Evolutionary conservation across 2,888 invertebrate genomes (phyloP).

Genomic region (Himalopsyche japonica): DNA sequence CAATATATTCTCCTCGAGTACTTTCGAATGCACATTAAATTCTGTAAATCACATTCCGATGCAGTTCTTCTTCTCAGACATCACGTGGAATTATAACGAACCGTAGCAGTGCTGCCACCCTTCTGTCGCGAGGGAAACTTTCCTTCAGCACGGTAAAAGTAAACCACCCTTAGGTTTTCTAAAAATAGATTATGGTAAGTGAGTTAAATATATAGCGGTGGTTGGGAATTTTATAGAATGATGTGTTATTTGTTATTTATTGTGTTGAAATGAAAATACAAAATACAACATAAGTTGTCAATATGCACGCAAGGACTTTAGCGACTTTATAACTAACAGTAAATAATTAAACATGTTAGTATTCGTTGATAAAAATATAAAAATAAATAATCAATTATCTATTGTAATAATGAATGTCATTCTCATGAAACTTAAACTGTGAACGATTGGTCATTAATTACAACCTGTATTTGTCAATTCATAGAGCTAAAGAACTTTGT

Average conservation of each 20-base stretch:
- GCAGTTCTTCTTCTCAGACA: background rate
- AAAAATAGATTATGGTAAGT: constrained; percentile 23
- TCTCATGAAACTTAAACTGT: too few relatives aligned
- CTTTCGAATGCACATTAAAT: background rate
- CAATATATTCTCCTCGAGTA: background rate
- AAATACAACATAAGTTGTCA: too few relatives aligned
- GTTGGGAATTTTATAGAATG: background rate
- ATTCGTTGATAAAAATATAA: too few relatives aligned
- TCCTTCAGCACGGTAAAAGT: background rate
- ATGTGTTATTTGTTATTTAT: background rate
- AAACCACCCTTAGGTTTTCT: constrained; percentile 8
- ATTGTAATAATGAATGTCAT: too few relatives aligned
- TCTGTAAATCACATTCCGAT: background rate
- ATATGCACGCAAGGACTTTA: too few relatives aligned
- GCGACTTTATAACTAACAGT: too few relatives aligned
- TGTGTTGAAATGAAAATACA: background rate
- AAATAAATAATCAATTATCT: too few relatives aligned
- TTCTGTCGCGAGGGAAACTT: constrained; percentile 8
- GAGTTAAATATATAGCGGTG: constrained; percentile 6
- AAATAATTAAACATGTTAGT: too few relatives aligned
- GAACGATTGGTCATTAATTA: too few relatives aligned
- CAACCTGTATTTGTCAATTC: too few relatives aligned
- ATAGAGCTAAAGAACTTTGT: too few relatives aligned
- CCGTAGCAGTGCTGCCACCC: background rate
- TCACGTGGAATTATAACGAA: background rate